A percentile compares a stretch with the other conserved stretches of the same genome.
Conservation (phyloP, 2,888 invertebrate species). For the Apodemia duryi region DNA sequence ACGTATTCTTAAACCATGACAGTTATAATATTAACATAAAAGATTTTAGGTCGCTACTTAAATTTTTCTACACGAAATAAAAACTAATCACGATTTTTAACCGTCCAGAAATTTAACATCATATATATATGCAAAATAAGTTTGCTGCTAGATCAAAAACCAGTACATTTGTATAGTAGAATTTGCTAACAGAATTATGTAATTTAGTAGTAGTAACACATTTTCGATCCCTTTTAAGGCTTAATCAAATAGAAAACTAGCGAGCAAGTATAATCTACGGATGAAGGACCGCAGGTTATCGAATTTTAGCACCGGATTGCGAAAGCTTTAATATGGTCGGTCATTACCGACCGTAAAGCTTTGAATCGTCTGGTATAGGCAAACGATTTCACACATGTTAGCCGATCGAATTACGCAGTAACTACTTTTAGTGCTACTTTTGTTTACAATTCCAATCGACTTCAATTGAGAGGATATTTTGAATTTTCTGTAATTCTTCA, state of each 20-base stretch:
- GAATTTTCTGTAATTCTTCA: neutral
- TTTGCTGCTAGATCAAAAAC: no score
- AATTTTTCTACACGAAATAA: no score
- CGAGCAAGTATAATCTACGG: constrained; percentile 11
- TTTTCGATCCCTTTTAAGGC: constrained; percentile 8
- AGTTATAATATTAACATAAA: no score
- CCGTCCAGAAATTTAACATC: no score
- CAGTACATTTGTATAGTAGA: no score
- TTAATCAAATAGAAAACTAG: constrained; percentile 13
- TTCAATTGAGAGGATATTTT: neutral
- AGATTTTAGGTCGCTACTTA: no score
- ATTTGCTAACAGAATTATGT: neutral
- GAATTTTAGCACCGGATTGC: neutral
- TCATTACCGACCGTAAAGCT: constrained; percentile 12
- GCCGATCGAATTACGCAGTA: constrained; percentile 5
- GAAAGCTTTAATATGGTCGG: constrained; percentile 8
- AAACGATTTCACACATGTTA: constrained; percentile 17
- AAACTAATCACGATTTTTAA: no score
- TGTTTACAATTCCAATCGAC: neutral
- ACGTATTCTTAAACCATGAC: no score
- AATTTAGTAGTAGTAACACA: neutral
- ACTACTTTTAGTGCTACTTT: neutral
- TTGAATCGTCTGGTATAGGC: neutral
- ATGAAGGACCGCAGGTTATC: constrained; percentile 16
- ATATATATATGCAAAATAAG: no score